Base-by-base conservation (phyloP, 2,888 invertebrate genomes). In the Lampropteryx suffumata region DNA sequence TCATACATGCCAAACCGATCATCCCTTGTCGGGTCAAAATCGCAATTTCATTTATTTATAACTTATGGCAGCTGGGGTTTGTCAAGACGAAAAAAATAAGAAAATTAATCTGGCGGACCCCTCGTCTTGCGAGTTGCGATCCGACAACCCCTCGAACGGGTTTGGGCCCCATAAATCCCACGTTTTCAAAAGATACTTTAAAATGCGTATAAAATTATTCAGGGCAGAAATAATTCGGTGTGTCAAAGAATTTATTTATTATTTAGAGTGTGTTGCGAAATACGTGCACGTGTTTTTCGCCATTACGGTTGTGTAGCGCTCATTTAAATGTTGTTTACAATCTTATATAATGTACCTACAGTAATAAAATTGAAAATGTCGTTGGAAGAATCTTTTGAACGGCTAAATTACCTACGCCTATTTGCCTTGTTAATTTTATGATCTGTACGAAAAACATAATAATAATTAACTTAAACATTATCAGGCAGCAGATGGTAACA, bases 141-240 rank as follows among this genome's bases (percentile, higher is more conserved):
- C 82, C 82, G n/a, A n/a, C n/a, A n/a, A n/a, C 86, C 88, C 88
- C 71, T 84, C 76, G 83, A 89, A 90, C 89, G 89, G 89, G 89
- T 89, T 89, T 76, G 76, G 67, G 69, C 69, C 67, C 73, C 81
- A 82, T 86, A 88, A 88, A 86, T 90, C 90, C 88, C 90, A 90
- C 90, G 90, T 65, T 73, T 76, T 84, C 79, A 85, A 88, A 84
- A 84, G 84, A 86, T 74, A 80, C 85, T 89, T 89, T 89, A 87
- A 90, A 90, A 89, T 76, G 89, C 86, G 89, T 89, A 88, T 86
- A 85, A 88, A 87, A 86, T 87, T 86, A 89, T 89, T 84, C 83
- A 83, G 87, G 79, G 88, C 86, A 86, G 79, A 83, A 82, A 83
- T 88, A 85, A 88, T 88, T 84, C 73, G 79, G 74, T 76, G 75